Base-by-base conservation (phyloP, 2,888 invertebrate genomes). In the Troilus luridus region DNA sequence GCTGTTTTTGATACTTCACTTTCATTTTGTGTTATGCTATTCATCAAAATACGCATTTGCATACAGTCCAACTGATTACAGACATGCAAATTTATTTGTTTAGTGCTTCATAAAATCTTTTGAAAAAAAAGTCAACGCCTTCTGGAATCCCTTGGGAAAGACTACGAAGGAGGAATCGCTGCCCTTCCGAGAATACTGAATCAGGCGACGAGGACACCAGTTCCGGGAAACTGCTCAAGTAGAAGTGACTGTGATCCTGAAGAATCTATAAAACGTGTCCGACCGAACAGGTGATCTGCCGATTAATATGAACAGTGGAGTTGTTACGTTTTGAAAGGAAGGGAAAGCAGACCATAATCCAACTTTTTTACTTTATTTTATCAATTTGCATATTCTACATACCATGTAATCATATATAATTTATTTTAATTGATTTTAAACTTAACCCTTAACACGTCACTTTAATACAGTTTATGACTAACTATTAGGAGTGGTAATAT, bases 61-160 rank as follows among this genome's bases (percentile, higher is more conserved):
- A 41, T 41, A 41, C 41, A 41, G 41, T 41, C 41, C 41, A 41
- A n/a, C 11, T 64, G n/a, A 11, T 64, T 24, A 19, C 64, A n/a
- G n/a, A n/a, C 72, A 27, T 6, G 27, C 14, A 12, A 27, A 27
- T 11, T 72, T 72, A 72, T 19, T 27, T 72, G 24, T 19, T 27
- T 72, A 12, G 72, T 27, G 11, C 72, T 72, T 72, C 14, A 10
- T 27, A 19, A 14, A 27, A 27, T 14, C 72, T 27, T 72, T 72
- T 24, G 12, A 72, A 27, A 14, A 12, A 27, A 27, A 24, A 72
- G 14, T 72, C 72, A 72, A 72, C 72, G 24, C 24, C 72, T 72
- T 72, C 72, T 72, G 27, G 72, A 72, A 72, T 72, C 72, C 72
- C 27, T 72, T 41, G 41, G 41, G 72, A 72, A 27, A 27, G 72